Percentiles rank a stretch among this genome's conserved stretches.
Conservation (phyloP, 2,888 invertebrate genomes). For the Crossocerus cetratus region DNA sequence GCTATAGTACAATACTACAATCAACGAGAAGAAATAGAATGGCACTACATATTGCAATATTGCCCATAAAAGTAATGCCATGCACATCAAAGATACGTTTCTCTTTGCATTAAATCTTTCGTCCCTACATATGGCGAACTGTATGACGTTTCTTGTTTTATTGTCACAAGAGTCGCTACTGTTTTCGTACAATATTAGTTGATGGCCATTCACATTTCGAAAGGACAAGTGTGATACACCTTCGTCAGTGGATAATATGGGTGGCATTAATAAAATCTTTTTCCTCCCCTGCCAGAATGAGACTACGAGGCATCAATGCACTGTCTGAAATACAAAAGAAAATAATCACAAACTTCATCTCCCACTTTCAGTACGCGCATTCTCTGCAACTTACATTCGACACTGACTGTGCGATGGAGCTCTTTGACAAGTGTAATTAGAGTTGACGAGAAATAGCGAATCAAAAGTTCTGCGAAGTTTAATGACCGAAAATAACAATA, state of each 20-base stretch:
- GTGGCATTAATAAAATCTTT: conserved; percentile 54
- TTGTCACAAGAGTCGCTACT: conserved; percentile 24
- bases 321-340: neutral
- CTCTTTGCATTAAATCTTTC: conserved; percentile 38
- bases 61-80: conserved; percentile 49
- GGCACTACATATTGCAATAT: conserved; percentile 33
- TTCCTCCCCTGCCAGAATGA: neutral
- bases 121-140: conserved; percentile 56
- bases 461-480: too few relatives aligned
- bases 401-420: neutral
- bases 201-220: conserved; percentile 51
- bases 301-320: neutral
- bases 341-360: neutral
- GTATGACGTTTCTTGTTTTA: conserved; percentile 55
- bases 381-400: too few relatives aligned
- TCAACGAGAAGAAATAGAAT: conserved; percentile 31
- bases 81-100: conserved; percentile 47
- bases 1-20: conserved; percentile 55
- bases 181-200: conserved; percentile 44
- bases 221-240: conserved; percentile 36
- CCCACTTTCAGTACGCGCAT: neutral
- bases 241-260: conserved; percentile 24
- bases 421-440: too few relatives aligned
- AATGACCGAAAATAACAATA: too few relatives aligned
- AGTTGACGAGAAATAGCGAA: too few relatives aligned